A percentile compares a stretch with the other conserved stretches of the same genome.
These are phyloP conservation scores for Artemia sinica DNA, from an alignment of 2,888 invertebrate species.

Conservation along the genomic window DNA sequence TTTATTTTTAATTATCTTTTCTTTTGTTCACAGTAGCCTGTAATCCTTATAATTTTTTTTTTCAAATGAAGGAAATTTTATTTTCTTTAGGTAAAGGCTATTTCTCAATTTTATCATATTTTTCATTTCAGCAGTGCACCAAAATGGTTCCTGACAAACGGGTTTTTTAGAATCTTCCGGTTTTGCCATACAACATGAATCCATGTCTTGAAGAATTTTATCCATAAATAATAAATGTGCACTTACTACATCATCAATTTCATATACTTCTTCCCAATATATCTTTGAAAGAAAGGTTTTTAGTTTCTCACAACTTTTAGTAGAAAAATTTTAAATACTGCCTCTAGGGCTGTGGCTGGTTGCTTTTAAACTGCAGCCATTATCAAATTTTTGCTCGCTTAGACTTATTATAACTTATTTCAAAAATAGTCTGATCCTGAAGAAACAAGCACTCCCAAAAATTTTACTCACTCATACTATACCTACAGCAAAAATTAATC, in stretches of 20 bases:
- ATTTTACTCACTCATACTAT: background rate
- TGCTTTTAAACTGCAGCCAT: background rate
- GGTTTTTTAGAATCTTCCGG: slow-evolving; percentile 10
- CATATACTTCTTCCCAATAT: background rate
- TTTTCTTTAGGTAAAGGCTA: background rate
- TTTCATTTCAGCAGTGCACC: background rate
- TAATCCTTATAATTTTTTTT: background rate
- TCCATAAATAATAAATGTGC: background rate
- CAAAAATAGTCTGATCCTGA: background rate
- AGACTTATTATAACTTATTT: background rate
- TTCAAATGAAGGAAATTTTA: background rate
- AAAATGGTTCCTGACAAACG: background rate
- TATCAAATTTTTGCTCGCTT: background rate
- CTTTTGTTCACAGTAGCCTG: background rate
- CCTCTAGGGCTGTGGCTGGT: background rate
- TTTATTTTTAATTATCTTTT: background rate
- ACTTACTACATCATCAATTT: background rate
- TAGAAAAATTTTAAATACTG: background rate
- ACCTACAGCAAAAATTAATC: background rate
- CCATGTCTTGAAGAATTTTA: background rate
- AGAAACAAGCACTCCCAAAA: background rate
- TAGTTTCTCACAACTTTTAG: slow-evolving; percentile 4
- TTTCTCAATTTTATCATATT: background rate
- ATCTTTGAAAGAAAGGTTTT: too few species aligned
- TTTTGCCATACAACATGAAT: background rate